Evolutionary conservation across 2,113 vertebrate genomes (phyloP), one percentile per base, ranked within the genome.

Genomic region (Thunnus thynnus): DNA sequence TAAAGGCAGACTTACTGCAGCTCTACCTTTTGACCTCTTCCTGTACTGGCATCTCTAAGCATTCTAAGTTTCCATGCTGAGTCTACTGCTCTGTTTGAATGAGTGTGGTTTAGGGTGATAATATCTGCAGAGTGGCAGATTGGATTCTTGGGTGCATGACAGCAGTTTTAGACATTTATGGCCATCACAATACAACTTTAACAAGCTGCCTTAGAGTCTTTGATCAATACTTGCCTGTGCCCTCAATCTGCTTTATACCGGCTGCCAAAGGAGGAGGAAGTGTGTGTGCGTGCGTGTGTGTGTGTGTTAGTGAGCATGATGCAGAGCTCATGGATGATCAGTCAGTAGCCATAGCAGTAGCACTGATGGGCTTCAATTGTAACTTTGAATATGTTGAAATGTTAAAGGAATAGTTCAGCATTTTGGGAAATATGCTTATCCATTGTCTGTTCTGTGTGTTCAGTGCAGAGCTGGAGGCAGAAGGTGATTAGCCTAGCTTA

Each of bases 181-280:
- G 71, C 25, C 44, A 83, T 87, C 66, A 85, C 72, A 83, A 65
- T 36, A 63, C 54, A 66, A 66, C 66, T 91, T 89, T 80, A 86
- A 86, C 58, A 78, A 85, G 71, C 58, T 76, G 52, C 61, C 32
- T 70, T 13, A 12, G 22, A 36, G 60, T 62, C 36, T 76, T 80
- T 81, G 69, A 80, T 64, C 32, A 30, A 50, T 14, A 30, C 20
- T 60, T 50, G 18, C 30, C 10, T 68, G 13, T 22, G 46, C 83
- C 65, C 36, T 78, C 66, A 58, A 9, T 72, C 25, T 56, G 16
- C 71, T 22, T 74, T 54, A 10, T 57, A 72, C 18, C 17, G 66
- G 13, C 20, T 66, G 67, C 48, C 48, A 86, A 62, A 63, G 14
- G 11, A 22, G 4, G 3, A 46, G 20, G 47, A 58, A 30, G 4